Percentiles rank a stretch among this genome's conserved stretches.
Conservation (phyloP, 2,113 vertebrate genomes). For the Pantherophis guttatus region DNA sequence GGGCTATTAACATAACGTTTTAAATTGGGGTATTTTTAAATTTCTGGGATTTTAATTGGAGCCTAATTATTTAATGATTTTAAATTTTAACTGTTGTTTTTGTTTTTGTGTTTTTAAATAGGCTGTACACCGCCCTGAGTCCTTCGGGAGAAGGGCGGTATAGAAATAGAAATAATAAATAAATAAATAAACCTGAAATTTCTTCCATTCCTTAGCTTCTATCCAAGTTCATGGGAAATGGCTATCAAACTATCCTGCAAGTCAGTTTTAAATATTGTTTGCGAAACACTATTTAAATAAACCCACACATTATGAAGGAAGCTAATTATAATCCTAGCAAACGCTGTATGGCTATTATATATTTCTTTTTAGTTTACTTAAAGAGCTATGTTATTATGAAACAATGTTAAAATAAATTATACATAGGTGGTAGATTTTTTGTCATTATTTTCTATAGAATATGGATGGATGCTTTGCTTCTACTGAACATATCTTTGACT, state of each 20-base stretch:
- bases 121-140: too few relatives aligned
- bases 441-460: not conserved
- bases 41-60: too few relatives aligned
- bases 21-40: too few relatives aligned
- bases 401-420: not conserved
- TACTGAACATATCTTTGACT: not conserved
- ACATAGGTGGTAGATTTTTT: not conserved
- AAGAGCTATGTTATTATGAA: not conserved
- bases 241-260: constrained; percentile 1
- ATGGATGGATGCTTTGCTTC: not conserved
- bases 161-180: too few relatives aligned
- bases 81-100: too few relatives aligned
- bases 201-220: not conserved
- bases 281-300: not conserved
- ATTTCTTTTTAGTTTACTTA: not conserved
- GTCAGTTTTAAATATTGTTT: constrained; percentile 10
- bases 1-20: too few relatives aligned
- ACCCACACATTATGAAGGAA: not conserved
- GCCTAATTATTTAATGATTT: too few relatives aligned
- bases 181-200: not conserved
- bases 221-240: not conserved
- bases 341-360: not conserved
- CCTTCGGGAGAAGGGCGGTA: too few relatives aligned
- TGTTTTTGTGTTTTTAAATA: too few relatives aligned
- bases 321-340: not conserved